Percentiles rank a stretch among this genome's conserved stretches.
phyloP scores from a whole-genome alignment of 2,888 invertebrate species.

The Metellina segmentata region DNA sequence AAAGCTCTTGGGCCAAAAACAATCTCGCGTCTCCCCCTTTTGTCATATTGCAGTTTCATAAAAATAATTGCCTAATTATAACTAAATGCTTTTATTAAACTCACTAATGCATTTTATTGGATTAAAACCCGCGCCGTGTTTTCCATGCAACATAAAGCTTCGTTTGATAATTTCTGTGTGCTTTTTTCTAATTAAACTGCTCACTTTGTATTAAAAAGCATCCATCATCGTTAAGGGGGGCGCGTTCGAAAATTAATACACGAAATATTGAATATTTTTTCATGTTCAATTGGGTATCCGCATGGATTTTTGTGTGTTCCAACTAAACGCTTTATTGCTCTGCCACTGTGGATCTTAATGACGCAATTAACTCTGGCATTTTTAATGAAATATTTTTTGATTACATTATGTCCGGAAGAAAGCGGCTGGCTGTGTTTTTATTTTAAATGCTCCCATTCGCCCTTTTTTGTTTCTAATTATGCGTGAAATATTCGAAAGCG shows the following conservation, averaged over 20 bases:
- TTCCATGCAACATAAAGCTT: constrained; percentile 54
- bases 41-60: constrained; percentile 53
- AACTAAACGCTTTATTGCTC: constrained; percentile 1
- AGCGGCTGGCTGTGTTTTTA: too few relatives aligned
- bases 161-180: neutral
- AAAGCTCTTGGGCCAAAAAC: constrained; percentile 36
- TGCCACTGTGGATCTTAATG: constrained; percentile 20
- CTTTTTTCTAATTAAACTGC: constrained; percentile 63
- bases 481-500: too few relatives aligned
- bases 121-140: constrained; percentile 10
- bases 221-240: constrained; percentile 45
- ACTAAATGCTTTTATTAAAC: constrained; percentile 72
- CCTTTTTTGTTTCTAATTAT: too few relatives aligned
- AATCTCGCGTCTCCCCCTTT: constrained; percentile 56
- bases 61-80: constrained; percentile 76
- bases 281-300: constrained; percentile 17
- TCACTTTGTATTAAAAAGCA: constrained; percentile 49
- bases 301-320: neutral
- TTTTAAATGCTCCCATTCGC: too few relatives aligned
- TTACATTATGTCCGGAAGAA: too few relatives aligned
- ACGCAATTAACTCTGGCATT: constrained; percentile 25
- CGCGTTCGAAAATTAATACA: constrained; percentile 35
- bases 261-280: constrained; percentile 37
- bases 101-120: constrained; percentile 66
- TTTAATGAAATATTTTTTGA: neutral